phyloP scores from a whole-genome alignment of 2,113 vertebrate species.

The Dipodomys merriami region DNA sequence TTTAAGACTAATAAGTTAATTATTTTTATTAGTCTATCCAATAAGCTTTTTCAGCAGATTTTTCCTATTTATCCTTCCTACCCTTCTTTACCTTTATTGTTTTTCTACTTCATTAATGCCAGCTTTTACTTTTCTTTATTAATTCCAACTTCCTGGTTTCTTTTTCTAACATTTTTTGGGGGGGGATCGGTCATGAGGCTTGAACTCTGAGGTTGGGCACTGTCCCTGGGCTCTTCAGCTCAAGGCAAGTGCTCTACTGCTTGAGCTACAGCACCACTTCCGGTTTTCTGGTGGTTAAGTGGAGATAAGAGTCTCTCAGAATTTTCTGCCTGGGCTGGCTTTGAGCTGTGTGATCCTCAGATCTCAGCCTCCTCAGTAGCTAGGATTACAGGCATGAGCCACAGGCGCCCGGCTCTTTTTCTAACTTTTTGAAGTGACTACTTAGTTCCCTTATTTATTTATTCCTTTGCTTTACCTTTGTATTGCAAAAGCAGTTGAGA shows the following conservation, averaged over 20 bases:
- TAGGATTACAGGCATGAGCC: too few relatives aligned
- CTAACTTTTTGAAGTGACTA: not conserved
- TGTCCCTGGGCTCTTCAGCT: too few relatives aligned
- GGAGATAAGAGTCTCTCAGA: too few relatives aligned
- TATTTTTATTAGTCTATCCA: not conserved
- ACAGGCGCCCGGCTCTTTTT: not conserved
- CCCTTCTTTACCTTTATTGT: not conserved
- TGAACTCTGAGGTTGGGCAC: too few relatives aligned
- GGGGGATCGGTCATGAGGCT: too few relatives aligned
- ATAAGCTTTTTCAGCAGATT: not conserved
- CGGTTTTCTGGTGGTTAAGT: too few relatives aligned
- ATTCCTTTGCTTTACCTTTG: slow-evolving; percentile 1
- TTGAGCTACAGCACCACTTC: too few relatives aligned
- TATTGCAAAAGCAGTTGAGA: not conserved
- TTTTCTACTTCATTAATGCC: slow-evolving; percentile 28
- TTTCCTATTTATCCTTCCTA: not conserved
- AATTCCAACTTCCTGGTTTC: not conserved
- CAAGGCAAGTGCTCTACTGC: too few relatives aligned
- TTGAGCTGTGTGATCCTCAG: too few relatives aligned
- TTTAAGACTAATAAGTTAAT: not conserved
- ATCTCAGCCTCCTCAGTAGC: too few relatives aligned
- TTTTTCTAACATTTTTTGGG: not conserved
- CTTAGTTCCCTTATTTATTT: not conserved
- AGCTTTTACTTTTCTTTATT: not conserved
- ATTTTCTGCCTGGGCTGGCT: too few relatives aligned